Conservation (phyloP, 2,113 vertebrate species). For the Tautogolabrus adspersus region DNA sequence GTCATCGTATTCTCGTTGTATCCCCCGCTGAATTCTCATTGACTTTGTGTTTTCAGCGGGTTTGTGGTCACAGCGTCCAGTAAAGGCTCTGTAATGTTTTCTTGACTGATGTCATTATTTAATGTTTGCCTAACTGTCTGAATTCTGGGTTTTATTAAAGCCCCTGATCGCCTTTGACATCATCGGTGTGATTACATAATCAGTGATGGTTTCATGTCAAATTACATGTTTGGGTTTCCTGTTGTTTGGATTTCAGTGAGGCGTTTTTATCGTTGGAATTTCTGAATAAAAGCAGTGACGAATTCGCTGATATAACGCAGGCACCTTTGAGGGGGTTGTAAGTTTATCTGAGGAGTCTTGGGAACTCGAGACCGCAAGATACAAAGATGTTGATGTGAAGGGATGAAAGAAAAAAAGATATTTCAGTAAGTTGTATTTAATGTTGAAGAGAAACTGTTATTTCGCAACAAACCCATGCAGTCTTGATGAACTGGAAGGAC, state of each 20-base stretch:
- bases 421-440: no score
- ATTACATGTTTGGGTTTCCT: conserved; percentile 7
- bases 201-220: neutral
- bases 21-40: conserved; percentile 30
- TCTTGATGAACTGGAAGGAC: no score
- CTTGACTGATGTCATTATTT: conserved; percentile 57
- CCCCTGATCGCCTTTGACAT: conserved; percentile 22
- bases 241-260: conserved; percentile 35
- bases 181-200: conserved; percentile 33
- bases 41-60: conserved; percentile 48
- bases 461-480: no score
- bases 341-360: neutral
- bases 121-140: conserved; percentile 28
- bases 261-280: conserved; percentile 38
- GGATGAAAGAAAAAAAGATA: no score
- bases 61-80: conserved; percentile 53
- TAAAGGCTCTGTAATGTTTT: conserved; percentile 42
- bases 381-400: no score
- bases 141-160: conserved; percentile 41
- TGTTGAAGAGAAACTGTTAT: no score
- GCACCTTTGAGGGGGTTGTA: neutral
- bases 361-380: no score
- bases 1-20: conserved; percentile 16
- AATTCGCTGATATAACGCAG: neutral
- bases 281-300: neutral